Evolutionary conservation across 2,113 vertebrate species (phyloP).

Genomic region (Myrmophylax atrothorax): DNA sequence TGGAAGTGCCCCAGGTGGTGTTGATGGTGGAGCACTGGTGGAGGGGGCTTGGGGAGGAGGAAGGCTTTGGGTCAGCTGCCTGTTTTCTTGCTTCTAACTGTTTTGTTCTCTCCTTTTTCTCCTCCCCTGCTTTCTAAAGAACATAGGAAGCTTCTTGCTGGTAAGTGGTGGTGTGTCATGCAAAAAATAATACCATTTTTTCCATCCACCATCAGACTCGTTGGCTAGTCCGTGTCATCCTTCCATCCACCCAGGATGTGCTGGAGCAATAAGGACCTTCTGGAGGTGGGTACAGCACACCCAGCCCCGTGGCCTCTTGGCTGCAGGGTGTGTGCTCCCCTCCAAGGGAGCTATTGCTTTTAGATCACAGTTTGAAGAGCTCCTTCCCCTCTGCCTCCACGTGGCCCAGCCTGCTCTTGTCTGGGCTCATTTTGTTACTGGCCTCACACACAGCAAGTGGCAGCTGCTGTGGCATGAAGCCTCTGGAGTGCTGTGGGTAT

Average conservation of each 20-base stretch:
- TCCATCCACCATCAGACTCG: constrained; percentile 12
- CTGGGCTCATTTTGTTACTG: neutral
- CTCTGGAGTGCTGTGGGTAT: fast-evolving
- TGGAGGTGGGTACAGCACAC: neutral
- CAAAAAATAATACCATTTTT: neutral
- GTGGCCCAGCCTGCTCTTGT: fast-evolving
- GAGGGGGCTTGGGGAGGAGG: neutral
- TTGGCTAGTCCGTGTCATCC: neutral
- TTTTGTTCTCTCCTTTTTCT: constrained; percentile 61
- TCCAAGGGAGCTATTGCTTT: neutral
- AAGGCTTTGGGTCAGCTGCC: neutral
- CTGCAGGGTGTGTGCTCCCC: neutral
- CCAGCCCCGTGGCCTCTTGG: neutral
- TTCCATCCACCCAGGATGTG: neutral
- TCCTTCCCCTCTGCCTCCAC: neutral
- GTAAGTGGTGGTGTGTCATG: constrained; percentile 73
- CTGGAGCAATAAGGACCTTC: constrained; percentile 21
- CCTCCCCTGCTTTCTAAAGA: constrained; percentile 80
- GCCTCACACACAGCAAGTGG: neutral
- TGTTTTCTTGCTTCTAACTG: constrained; percentile 59
- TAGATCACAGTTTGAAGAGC: constrained; percentile 29
- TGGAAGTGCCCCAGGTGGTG: neutral
- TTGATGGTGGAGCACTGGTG: neutral
- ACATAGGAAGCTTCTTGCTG: constrained; percentile 84
- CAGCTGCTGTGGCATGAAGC: neutral